phyloP scores from a whole-genome alignment of 1,140 invertebrate species.

The Chelonus insularis region DNA sequence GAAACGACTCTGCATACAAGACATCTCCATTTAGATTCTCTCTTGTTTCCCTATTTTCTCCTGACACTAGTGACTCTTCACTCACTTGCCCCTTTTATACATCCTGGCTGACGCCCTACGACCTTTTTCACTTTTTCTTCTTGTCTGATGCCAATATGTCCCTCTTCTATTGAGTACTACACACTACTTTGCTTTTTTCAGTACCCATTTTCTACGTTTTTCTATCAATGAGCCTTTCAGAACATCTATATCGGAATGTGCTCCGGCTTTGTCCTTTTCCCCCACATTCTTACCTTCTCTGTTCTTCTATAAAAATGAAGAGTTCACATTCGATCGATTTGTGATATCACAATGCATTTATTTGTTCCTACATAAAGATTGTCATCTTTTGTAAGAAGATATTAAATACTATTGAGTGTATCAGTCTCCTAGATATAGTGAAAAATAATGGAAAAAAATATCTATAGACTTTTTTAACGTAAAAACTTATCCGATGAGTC shows the following conservation, averaged over 20 bases:
- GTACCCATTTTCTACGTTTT: not conserved
- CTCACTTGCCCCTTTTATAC: slow-evolving; percentile 25
- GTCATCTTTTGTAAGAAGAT: not conserved
- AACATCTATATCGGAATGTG: slow-evolving; percentile 7
- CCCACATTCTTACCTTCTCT: not conserved
- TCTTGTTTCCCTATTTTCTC: slow-evolving; percentile 35
- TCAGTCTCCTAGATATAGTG: no score
- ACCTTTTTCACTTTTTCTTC: not conserved
- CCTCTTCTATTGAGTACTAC: not conserved
- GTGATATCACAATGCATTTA: not conserved
- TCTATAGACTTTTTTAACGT: no score
- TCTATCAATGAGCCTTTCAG: not conserved
- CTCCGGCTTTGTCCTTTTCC: not conserved
- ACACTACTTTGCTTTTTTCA: not conserved
- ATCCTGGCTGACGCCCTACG: slow-evolving; percentile 5
- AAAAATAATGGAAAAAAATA: no score
- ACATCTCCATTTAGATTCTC: slow-evolving; percentile 57
- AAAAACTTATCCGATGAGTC: not conserved
- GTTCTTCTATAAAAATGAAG: not conserved
- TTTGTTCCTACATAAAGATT: not conserved
- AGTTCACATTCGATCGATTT: not conserved
- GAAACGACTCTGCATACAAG: slow-evolving; percentile 54
- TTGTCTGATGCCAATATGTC: slow-evolving; percentile 1
- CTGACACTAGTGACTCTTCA: slow-evolving; percentile 22
- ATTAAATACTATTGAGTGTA: not conserved